Evolutionary conservation across 2,797 vertebrate genomes (phyloP).

Genomic region (Synanceia verrucosa): DNA sequence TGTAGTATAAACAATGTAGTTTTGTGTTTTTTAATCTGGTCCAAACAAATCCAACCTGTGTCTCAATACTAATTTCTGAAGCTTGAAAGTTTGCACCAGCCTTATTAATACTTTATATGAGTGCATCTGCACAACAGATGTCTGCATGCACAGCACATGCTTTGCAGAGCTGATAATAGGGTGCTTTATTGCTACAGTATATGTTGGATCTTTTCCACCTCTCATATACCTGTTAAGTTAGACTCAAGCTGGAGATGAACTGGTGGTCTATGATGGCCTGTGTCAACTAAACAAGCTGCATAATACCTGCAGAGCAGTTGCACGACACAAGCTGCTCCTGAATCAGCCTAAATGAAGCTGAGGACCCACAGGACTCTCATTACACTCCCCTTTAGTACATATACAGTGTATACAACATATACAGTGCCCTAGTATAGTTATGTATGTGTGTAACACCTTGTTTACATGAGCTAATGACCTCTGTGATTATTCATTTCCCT

Average conservation of each 20-base stretch:
- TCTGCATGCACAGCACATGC: background rate
- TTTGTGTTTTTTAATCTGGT: background rate
- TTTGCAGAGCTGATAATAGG: background rate
- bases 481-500: constrained; percentile 46
- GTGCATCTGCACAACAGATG: background rate
- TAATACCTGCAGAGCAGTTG: constrained; percentile 35
- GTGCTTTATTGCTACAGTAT: background rate
- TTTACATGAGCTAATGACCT: constrained; percentile 64
- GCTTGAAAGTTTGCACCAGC: background rate
- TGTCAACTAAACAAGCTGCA: constrained; percentile 18
- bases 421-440: background rate
- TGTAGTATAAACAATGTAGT: background rate
- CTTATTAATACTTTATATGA: background rate
- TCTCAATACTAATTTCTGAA: background rate
- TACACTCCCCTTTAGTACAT: constrained; percentile 50
- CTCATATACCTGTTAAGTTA: background rate
- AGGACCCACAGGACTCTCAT: constrained; percentile 48
- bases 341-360: constrained; percentile 25
- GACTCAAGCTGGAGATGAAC: background rate
- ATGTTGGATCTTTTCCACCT: constrained; percentile 1
- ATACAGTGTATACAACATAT: constrained; percentile 18
- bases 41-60: background rate
- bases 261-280: background rate
- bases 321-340: background rate
- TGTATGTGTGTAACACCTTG: constrained; percentile 27